Conservation (phyloP, 2,113 vertebrate genomes). For the Hippopotamus amphibius region DNA sequence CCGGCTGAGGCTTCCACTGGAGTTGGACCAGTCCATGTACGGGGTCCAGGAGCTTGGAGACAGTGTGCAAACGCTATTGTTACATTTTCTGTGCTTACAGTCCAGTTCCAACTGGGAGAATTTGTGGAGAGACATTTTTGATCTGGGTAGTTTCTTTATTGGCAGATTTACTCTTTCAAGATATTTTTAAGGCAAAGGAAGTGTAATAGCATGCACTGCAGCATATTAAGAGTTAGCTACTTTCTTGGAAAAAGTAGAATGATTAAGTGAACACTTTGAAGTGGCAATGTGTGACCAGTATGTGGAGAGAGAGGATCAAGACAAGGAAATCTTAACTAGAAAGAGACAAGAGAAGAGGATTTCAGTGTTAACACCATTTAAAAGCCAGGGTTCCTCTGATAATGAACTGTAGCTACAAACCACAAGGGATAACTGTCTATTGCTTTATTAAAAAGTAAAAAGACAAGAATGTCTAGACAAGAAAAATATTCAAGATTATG, state of each 20-base stretch:
- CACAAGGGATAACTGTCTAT: background rate
- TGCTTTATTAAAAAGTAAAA: conserved; percentile 64
- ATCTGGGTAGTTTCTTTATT: conserved; percentile 34
- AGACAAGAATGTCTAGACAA: conserved; percentile 13
- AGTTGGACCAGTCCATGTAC: background rate
- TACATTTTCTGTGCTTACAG: background rate
- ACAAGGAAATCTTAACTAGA: conserved; percentile 55
- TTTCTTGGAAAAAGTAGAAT: conserved; percentile 45
- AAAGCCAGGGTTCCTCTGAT: conserved; percentile 56
- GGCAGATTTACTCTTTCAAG: conserved; percentile 10
- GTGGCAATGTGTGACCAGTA: conserved; percentile 42
- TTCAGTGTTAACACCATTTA: conserved; percentile 51
- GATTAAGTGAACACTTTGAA: conserved; percentile 62
- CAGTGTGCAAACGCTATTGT: background rate
- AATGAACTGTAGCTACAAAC: conserved; percentile 50
- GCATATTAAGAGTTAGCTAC: conserved; percentile 37
- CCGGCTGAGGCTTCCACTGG: background rate
- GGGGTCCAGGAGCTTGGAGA: background rate
- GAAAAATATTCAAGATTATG: background rate
- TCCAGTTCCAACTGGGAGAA: background rate
- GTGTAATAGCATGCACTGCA: background rate
- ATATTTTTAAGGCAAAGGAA: conserved; percentile 40
- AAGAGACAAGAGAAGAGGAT: conserved; percentile 58
- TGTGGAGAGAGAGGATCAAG: conserved; percentile 26
- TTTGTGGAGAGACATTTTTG: background rate